Percentiles rank a stretch among this genome's conserved stretches.
These are phyloP conservation scores for Neodontobutis hainanensis DNA, from an alignment of 2,113 vertebrate genomes.

Conservation along the genomic window DNA sequence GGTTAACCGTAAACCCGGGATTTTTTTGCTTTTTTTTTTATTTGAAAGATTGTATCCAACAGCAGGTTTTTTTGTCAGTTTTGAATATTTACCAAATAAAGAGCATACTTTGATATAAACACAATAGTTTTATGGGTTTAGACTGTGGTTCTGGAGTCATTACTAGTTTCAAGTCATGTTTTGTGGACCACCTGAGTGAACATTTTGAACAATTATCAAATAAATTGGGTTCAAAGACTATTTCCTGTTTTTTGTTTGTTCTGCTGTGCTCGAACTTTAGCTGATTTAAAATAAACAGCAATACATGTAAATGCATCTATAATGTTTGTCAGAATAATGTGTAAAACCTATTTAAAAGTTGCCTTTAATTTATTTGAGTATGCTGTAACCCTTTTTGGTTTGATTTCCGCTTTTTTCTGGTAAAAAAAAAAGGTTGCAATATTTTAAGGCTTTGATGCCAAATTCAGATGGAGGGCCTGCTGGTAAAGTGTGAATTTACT, in stretches of 20 bases:
- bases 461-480: too few species aligned
- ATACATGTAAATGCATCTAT: too few species aligned
- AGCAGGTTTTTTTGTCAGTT: slow-evolving; percentile 38
- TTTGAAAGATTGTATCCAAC: slow-evolving; percentile 22
- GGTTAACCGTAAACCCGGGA: slow-evolving; percentile 21
- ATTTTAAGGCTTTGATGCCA: too few species aligned
- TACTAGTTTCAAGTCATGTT: slow-evolving; percentile 6
- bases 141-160: slow-evolving; percentile 8
- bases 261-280: background rate
- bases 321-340: too few species aligned
- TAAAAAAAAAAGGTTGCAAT: too few species aligned
- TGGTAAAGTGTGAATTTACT: too few species aligned
- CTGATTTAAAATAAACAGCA: background rate
- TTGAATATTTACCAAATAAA: slow-evolving; percentile 60
- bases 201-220: slow-evolving; percentile 18
- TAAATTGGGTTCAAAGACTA: slow-evolving; percentile 15
- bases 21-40: slow-evolving; percentile 17
- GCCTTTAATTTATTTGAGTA: too few species aligned
- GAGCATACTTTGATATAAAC: slow-evolving; percentile 45
- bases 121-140: slow-evolving; percentile 4
- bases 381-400: too few species aligned
- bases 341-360: too few species aligned
- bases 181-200: background rate
- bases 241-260: slow-evolving; percentile 14
- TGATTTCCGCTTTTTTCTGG: too few species aligned